Base-by-base conservation (phyloP, 2,888 invertebrate genomes). In the Allophyes oxyacanthae region DNA sequence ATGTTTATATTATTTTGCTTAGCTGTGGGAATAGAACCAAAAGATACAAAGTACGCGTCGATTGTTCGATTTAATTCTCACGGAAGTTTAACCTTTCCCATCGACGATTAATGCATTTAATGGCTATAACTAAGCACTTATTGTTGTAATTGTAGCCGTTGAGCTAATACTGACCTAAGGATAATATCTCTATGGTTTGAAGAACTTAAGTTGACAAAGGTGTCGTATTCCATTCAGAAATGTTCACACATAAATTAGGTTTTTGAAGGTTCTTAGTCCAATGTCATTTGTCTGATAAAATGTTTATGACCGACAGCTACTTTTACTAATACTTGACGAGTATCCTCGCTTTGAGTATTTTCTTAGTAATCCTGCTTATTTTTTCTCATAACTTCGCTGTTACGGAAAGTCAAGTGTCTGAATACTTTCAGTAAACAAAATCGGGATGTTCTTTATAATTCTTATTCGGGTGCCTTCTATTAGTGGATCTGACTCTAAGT, bases 71-170 rank as follows among this genome's bases (percentile, higher is more conserved):
- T 75, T 66, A 62, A 71, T 85, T 89, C 89, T 86, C 90, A 90
- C 89, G 89, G 89, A 89, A 88, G 87, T 82, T 75, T 82, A 84
- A 85, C 84, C 83, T 86, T 88, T 88, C 87, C 77, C 86, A 85
- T 82, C 77, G 75, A 64, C 75, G 67, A 75, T 62, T 71, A 64
- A 64, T 60, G 61, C 49, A 44, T 55, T 54, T 67, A 72, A 71
- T 62, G 49, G 55, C 59, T 64, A 68, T 69, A 70, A 58, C 61
- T 64, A 53, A 69, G 41, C 48, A 68, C 62, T 66, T 65, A 72
- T 67, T 72, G 58, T 66, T 59, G 48, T 62, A 60, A 60, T 64
- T 60, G 53, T 60, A 44, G 51, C 36, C 36, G 34, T 41, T 63
- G 55, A 63, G 50, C 48, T 70, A 59, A 44, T 37, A 55, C 54